Percentiles rank a stretch among this genome's conserved stretches.
phyloP scores from a whole-genome alignment of 2,888 invertebrate species.

The Sminthurides aquaticus region DNA sequence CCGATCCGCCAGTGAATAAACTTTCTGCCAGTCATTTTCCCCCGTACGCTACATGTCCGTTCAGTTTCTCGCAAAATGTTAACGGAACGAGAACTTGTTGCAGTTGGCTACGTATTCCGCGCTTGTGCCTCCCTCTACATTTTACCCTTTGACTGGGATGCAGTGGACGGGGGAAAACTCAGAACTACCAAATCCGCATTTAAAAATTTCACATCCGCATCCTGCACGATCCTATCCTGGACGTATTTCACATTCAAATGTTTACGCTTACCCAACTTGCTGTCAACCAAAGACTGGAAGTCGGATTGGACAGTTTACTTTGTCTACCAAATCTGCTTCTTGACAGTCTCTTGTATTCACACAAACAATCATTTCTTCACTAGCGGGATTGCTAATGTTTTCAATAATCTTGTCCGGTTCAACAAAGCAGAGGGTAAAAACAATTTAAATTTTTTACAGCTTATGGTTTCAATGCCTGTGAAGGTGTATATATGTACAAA shows the following conservation, averaged over 20 bases:
- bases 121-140: not conserved
- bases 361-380: not conserved
- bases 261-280: not conserved
- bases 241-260: not conserved
- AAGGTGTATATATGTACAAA: too few relatives aligned
- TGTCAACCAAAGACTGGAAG: not conserved
- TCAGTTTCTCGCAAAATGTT: too few relatives aligned
- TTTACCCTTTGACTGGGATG: constrained; percentile 1
- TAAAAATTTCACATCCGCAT: not conserved
- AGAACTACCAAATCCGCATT: not conserved
- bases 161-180: not conserved
- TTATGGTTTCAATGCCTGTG: not conserved
- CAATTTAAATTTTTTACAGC: not conserved
- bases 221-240: not conserved
- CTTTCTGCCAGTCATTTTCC: too few relatives aligned
- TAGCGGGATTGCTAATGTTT: not conserved
- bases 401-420: not conserved
- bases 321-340: not conserved
- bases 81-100: not conserved
- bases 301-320: constrained; percentile 2
- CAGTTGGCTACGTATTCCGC: not conserved
- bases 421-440: not conserved
- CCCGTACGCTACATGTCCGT: too few relatives aligned
- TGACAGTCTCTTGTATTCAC: not conserved
- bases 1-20: too few relatives aligned